These are phyloP conservation scores for Harpalus rubripes DNA, from an alignment of 2,888 invertebrate species.

Conservation along the genomic window DNA sequence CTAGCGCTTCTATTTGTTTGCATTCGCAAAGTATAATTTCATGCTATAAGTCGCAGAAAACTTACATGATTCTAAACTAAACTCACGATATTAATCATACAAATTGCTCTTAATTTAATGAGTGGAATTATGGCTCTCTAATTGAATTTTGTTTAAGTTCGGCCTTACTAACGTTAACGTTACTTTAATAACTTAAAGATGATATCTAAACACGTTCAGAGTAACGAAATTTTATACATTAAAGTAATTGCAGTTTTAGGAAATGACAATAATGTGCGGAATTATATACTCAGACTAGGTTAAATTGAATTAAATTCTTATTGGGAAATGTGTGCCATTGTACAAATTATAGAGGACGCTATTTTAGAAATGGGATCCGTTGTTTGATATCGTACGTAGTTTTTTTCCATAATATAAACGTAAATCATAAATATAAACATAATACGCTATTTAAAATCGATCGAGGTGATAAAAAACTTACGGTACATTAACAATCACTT, in stretches of 20 bases:
- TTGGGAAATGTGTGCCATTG: not conserved
- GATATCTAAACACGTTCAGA: conserved; percentile 26
- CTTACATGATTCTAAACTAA: conserved; percentile 27
- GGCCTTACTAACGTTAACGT: conserved; percentile 17
- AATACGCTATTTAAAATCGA: too few relatives aligned
- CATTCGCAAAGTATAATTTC: not conserved
- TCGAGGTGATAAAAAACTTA: too few relatives aligned
- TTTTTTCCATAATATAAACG: too few relatives aligned
- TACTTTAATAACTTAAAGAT: conserved; percentile 43
- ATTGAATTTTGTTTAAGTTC: conserved; percentile 46
- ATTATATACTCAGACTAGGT: not conserved
- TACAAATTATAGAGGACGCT: not conserved
- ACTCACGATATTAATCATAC: conserved; percentile 31
- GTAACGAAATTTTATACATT: conserved; percentile 22
- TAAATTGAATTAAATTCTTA: conserved; percentile 16
- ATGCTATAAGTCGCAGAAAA: conserved; percentile 16
- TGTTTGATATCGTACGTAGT: not conserved
- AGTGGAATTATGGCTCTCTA: conserved; percentile 31
- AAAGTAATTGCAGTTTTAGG: not conserved
- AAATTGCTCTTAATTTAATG: conserved; percentile 48
- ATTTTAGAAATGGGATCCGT: not conserved
- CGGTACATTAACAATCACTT: too few relatives aligned
- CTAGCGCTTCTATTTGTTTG: not conserved
- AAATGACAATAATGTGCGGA: conserved; percentile 3
- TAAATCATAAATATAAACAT: too few relatives aligned